A percentile compares a stretch with the other conserved stretches of the same genome.
These are phyloP conservation scores for Caenorhabditis becei DNA, from an alignment of 2,888 invertebrate genomes.

Conservation along the genomic window DNA sequence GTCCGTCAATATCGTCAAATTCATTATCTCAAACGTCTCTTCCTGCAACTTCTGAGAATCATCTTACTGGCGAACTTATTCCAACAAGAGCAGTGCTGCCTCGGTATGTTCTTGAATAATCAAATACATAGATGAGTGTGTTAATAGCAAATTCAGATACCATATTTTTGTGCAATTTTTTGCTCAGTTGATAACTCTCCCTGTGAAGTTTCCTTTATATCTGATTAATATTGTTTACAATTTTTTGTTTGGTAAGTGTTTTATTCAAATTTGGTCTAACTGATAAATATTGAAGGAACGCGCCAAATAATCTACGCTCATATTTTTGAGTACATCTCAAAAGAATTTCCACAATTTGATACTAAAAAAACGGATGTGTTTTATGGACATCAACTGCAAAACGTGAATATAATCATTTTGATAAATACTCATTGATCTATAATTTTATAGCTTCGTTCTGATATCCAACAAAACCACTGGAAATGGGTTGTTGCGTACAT, in stretches of 20 bases:
- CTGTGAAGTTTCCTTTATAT: constrained; percentile 46
- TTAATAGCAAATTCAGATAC: constrained; percentile 32
- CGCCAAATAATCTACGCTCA: constrained; percentile 6
- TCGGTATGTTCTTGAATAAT: background rate
- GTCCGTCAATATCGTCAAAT: constrained; percentile 2
- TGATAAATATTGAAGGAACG: constrained; percentile 8
- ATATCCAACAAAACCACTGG: constrained; percentile 39
- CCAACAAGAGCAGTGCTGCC: constrained; percentile 20
- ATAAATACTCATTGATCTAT: background rate
- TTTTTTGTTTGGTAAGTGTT: constrained; percentile 36
- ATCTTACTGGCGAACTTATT: background rate
- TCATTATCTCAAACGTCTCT: constrained; percentile 14
- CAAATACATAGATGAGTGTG: too few relatives aligned
- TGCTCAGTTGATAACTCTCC: constrained; percentile 45
- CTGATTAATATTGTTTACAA: constrained; percentile 37
- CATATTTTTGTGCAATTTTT: constrained; percentile 36
- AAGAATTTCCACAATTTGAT: constrained; percentile 15
- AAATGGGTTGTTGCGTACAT: constrained; percentile 55
- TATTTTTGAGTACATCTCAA: constrained; percentile 40
- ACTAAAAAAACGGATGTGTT: constrained; percentile 4
- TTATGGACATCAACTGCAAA: constrained; percentile 26
- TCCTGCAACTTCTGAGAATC: background rate
- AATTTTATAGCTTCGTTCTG: constrained; percentile 34
- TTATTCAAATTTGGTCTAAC: background rate
- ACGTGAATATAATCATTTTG: constrained; percentile 7